Evolutionary conservation across 2,888 invertebrate species (phyloP).

Genomic region (Galerucella pusilla): DNA sequence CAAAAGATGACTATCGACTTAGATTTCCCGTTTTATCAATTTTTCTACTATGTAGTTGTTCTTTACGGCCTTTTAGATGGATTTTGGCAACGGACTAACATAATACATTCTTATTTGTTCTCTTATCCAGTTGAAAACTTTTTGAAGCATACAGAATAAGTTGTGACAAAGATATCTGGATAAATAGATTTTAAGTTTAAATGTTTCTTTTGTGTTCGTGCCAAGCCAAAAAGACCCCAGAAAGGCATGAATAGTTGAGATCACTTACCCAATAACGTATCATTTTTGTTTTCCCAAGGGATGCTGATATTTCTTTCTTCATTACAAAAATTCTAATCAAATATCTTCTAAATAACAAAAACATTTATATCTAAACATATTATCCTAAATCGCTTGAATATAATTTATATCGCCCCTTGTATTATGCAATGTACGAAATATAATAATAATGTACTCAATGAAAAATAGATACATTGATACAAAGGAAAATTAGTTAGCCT

Average conservation of each 20-base stretch:
- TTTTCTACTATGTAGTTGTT: conserved; percentile 50
- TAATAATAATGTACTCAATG: too few relatives aligned
- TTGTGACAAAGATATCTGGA: conserved; percentile 58
- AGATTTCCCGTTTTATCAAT: conserved; percentile 52
- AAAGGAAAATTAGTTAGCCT: too few relatives aligned
- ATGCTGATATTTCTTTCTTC: too few relatives aligned
- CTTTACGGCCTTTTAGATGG: conserved; percentile 51
- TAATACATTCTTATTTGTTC: conserved; percentile 52
- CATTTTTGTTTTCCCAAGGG: background rate
- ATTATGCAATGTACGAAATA: too few relatives aligned
- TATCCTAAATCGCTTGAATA: too few relatives aligned
- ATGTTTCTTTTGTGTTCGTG: conserved; percentile 57
- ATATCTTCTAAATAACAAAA: too few relatives aligned
- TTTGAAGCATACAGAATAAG: conserved; percentile 58
- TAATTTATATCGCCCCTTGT: too few relatives aligned
- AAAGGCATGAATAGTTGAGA: conserved; percentile 25
- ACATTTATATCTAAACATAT: too few relatives aligned
- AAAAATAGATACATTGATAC: too few relatives aligned
- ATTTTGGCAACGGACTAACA: conserved; percentile 55
- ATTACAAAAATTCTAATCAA: too few relatives aligned
- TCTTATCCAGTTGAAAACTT: conserved; percentile 53
- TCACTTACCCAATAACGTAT: conserved; percentile 6
- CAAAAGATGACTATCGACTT: conserved; percentile 51
- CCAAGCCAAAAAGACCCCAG: conserved; percentile 49
- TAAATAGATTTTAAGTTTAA: conserved; percentile 60